These are phyloP conservation scores for Stichodactyla helianthus DNA, from an alignment of 64 coral and sea anemone species.

Conservation along the genomic window DNA sequence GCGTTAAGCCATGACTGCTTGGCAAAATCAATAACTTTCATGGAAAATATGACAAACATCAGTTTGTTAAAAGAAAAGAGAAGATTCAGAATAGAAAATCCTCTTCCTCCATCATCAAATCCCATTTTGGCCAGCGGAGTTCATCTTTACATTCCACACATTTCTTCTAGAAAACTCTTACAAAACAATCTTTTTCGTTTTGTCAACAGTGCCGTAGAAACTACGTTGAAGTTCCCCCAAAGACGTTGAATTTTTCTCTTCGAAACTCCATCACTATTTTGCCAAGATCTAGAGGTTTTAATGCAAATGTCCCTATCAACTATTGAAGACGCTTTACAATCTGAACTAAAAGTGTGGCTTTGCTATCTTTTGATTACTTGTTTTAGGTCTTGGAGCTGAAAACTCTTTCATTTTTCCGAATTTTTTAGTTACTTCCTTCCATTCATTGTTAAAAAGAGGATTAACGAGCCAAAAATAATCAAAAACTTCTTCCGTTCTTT, in stretches of 20 bases:
- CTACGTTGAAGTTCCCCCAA: not conserved
- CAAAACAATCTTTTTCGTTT: not conserved
- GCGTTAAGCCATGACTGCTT: not conserved
- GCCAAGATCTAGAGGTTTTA: too few relatives aligned
- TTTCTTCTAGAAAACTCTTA: not conserved
- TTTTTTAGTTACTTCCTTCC: too few relatives aligned
- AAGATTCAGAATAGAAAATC: not conserved
- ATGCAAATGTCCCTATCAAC: not conserved
- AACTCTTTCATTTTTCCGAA: too few relatives aligned
- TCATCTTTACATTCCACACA: not conserved
- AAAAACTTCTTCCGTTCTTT: not conserved
- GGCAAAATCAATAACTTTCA: not conserved
- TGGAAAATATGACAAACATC: not conserved
- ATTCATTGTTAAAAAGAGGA: too few relatives aligned
- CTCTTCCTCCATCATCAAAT: too few relatives aligned
- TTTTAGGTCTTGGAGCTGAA: too few relatives aligned
- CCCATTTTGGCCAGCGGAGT: not conserved
- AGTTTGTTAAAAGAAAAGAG: not conserved
- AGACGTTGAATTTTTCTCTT: not conserved
- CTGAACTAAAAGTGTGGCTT: not conserved
- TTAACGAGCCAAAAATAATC: not conserved
- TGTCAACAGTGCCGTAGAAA: not conserved
- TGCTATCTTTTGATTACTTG: too few relatives aligned
- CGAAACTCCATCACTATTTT: not conserved
- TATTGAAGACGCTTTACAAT: not conserved